Evolutionary conservation across 2,888 invertebrate species (phyloP).

Genomic region (Cryptosula pallasiana): DNA sequence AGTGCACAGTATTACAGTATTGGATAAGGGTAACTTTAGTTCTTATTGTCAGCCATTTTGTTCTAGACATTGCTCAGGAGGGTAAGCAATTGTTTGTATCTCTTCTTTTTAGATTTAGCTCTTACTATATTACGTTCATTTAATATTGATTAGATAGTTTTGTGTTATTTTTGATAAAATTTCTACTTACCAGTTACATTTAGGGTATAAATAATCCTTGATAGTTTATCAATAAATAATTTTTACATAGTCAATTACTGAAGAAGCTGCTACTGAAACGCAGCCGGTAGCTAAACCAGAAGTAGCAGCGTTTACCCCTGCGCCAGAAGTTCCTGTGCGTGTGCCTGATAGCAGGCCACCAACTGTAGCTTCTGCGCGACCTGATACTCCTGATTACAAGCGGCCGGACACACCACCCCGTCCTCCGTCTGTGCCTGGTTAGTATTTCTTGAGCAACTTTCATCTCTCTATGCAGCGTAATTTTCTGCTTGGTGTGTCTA

Average conservation of each 20-base stretch:
- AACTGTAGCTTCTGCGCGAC: not conserved
- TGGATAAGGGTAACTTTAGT: no score
- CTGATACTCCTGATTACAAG: not conserved
- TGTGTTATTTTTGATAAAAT: no score
- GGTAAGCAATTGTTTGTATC: not conserved
- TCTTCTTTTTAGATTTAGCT: not conserved
- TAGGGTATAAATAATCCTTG: no score
- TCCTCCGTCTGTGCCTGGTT: slow-evolving; percentile 9
- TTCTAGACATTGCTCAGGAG: no score
- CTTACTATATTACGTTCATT: not conserved
- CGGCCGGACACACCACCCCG: not conserved
- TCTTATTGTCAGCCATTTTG: not conserved
- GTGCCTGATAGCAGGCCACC: slow-evolving; percentile 2
- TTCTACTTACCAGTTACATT: no score
- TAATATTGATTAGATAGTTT: no score
- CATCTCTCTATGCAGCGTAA: not conserved
- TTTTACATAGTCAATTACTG: no score
- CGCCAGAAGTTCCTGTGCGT: not conserved
- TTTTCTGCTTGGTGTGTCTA: not conserved
- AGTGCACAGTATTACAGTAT: not conserved
- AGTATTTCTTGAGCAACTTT: not conserved
- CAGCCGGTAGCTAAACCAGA: not conserved
- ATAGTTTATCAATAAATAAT: no score
- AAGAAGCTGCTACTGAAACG: not conserved
- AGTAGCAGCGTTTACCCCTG: not conserved